Evolutionary conservation across 2,113 vertebrate species (phyloP).

Genomic region (Pterocles orientalis): DNA sequence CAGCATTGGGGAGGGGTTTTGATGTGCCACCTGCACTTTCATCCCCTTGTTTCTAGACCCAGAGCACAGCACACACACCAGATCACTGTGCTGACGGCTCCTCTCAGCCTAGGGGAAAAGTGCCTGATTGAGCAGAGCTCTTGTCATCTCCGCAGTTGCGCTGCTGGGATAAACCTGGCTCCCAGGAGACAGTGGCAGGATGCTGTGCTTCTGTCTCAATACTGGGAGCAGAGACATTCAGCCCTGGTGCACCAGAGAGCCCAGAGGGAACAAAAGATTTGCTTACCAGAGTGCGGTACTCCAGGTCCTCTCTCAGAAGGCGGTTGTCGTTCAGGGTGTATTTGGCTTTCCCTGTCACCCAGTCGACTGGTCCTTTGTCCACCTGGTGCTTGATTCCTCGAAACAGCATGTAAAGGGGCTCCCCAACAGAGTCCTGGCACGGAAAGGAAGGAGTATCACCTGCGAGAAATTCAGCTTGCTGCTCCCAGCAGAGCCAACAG

Average conservation of each 20-base stretch:
- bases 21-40: background rate
- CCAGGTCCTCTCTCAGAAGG: constrained; percentile 92
- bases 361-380: constrained; percentile 96
- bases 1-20: background rate
- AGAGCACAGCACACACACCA: background rate
- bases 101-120: background rate
- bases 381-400: constrained; percentile 98
- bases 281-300: constrained; percentile 93
- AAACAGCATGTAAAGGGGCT: constrained; percentile 96
- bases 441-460: background rate
- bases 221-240: background rate
- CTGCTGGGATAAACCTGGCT: background rate
- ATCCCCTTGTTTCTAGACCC: background rate
- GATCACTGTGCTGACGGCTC: background rate
- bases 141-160: background rate
- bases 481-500: background rate
- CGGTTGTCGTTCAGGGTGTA: constrained; percentile 97
- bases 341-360: constrained; percentile 96
- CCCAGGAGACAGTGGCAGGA: background rate
- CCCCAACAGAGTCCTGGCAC: constrained; percentile 90
- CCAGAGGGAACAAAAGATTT: background rate
- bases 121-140: background rate
- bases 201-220: background rate
- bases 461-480: background rate
- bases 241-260: background rate